phyloP scores from a whole-genome alignment of 2,797 vertebrate genomes.

The Siniperca scherzeri region DNA sequence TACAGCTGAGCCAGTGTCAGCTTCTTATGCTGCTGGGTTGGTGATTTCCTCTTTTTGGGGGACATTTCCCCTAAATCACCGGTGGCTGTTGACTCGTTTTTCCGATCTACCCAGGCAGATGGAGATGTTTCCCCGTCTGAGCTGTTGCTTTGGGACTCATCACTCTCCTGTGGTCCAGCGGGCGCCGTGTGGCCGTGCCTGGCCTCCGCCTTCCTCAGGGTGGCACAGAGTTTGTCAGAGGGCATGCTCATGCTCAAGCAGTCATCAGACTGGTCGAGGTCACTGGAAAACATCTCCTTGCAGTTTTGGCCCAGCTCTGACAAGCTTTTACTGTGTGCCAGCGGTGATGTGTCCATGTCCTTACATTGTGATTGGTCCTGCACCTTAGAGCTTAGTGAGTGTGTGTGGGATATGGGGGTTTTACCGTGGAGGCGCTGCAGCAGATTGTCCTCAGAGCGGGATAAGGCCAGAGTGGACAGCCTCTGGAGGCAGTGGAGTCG shows the following conservation, averaged over 20 bases:
- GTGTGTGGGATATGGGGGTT: not conserved
- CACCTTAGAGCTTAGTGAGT: not conserved
- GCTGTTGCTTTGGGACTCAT: conserved; percentile 57
- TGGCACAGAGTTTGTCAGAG: conserved; percentile 67
- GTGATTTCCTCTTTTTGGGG: conserved; percentile 69
- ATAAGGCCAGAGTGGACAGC: conserved; percentile 74
- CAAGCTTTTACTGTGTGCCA: conserved; percentile 89
- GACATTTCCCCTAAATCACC: conserved; percentile 34
- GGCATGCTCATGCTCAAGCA: conserved; percentile 55
- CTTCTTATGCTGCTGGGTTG: conserved; percentile 86
- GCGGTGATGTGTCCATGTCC: conserved; percentile 20
- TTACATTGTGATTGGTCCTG: conserved; percentile 17
- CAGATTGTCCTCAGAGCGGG: conserved; percentile 94
- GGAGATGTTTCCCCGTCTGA: conserved; percentile 65
- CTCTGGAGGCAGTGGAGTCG: conserved; percentile 68
- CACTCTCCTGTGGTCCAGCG: not conserved
- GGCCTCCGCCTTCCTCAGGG: conserved; percentile 66
- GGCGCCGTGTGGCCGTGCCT: conserved; percentile 2
- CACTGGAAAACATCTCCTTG: conserved; percentile 31
- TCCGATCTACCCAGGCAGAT: conserved; percentile 38
- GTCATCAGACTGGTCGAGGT: conserved; percentile 50
- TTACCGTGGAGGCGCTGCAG: conserved; percentile 81
- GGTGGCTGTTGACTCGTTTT: not conserved
- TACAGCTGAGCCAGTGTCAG: conserved; percentile 90
- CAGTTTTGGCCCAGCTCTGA: conserved; percentile 82